Evolutionary conservation across 1,140 invertebrate genomes (phyloP), one percentile per base, ranked within the genome.

Genomic region (Protaetia brevitarsis): DNA sequence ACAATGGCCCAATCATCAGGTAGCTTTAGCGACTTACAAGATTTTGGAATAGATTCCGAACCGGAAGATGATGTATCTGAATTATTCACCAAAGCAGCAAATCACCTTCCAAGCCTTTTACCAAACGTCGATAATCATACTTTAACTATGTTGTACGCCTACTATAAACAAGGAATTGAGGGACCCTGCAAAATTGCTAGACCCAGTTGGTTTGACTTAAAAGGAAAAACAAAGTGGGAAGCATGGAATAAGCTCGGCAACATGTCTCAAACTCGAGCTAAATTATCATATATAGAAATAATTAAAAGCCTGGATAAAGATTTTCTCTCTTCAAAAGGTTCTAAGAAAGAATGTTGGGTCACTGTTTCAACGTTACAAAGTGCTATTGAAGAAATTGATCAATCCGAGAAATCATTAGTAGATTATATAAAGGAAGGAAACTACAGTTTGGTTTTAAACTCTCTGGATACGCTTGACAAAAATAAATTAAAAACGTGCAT

Each of bases 161-260:
- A 91, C 19, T 97, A 91, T 75, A 97, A 97, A 73, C 93, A 96
- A 81, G 90, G 88, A 1, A 89, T 85, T 0, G 85, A 88, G 70
- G 95, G 95, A 0, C 73, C 78, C 13, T 96, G 94, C 71, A 85
- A 89, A 57, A 84, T 79, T n/a, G 78, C 87, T 0, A 86, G 87
- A 74, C 95, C 95, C 16, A 82, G 84, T 57, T 89, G 94, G 82
- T 91, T 92, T 71, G 90, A 96, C 74, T 82, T 90, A 29, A 87
- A 88, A 76, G 92, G 88, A 0, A 89, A 91, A 68, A 85, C 87
- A 45, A 98, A 97, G 80, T 97, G 94, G 94, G 89, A 92, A 45
- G 90, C 93, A 0, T 98, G 96, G 96, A 89, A 88, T 63, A 81
- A 81, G 56, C 79, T 95, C 4, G 87, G 85, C 16, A 80, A 89